Conservation (phyloP, 2,888 invertebrate species). For the Apamea sordens region DNA sequence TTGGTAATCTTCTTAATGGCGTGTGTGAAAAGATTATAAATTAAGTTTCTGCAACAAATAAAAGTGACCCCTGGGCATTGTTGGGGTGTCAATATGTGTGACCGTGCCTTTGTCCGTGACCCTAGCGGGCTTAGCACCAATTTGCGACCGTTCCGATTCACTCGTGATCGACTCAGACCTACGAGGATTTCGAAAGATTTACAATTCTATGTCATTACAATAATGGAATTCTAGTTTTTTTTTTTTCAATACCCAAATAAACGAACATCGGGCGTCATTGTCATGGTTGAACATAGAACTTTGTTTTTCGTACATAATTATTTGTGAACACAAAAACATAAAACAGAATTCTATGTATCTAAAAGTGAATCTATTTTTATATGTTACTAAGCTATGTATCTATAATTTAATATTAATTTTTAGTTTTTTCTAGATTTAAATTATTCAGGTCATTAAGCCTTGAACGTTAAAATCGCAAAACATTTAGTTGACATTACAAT, state of each 20-base stretch:
- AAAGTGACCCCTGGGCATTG: conserved; percentile 90
- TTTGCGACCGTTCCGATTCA: conserved; percentile 85
- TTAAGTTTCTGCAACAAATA: conserved; percentile 91
- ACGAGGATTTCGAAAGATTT: conserved; percentile 77
- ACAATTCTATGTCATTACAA: conserved; percentile 75
- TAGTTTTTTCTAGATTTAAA: conserved; percentile 43
- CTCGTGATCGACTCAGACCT: conserved; percentile 81
- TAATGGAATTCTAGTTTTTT: conserved; percentile 70
- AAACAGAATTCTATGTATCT: conserved; percentile 9
- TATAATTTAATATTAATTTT: conserved; percentile 23
- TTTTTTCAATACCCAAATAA: conserved; percentile 37
- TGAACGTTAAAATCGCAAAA: conserved; percentile 50
- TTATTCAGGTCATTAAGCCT: conserved; percentile 44
- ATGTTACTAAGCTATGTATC: conserved; percentile 3
- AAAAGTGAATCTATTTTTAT: conserved; percentile 5
- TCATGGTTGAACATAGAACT: conserved; percentile 16
- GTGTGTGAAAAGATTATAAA: conserved; percentile 91
- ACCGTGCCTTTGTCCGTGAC: conserved; percentile 88
- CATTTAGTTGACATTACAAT: conserved; percentile 19
- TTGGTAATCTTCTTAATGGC: conserved; percentile 90
- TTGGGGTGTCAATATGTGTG: conserved; percentile 90
- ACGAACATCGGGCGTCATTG: conserved; percentile 25
- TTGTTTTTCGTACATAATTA: conserved; percentile 7
- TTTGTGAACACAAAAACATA: neutral
- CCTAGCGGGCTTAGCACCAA: conserved; percentile 87